phyloP scores from a whole-genome alignment of 2,113 vertebrate genomes.

The Dissostichus mawsoni region DNA sequence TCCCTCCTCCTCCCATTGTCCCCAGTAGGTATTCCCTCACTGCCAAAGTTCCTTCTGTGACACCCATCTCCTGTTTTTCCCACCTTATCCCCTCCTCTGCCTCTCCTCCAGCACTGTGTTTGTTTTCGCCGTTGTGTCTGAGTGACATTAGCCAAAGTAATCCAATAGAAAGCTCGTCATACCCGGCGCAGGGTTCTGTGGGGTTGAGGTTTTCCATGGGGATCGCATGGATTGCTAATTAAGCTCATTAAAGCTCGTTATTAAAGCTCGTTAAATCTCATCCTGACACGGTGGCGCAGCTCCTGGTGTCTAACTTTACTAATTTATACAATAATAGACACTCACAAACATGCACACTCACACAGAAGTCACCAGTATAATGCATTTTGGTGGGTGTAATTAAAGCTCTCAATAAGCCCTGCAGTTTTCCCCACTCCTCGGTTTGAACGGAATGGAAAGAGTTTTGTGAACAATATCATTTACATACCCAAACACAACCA shows the following conservation, averaged over 20 bases:
- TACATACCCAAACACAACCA: constrained; percentile 29
- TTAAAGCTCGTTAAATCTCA: constrained; percentile 82
- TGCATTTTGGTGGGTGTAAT: constrained; percentile 69
- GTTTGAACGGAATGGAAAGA: constrained; percentile 27
- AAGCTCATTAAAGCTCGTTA: constrained; percentile 82
- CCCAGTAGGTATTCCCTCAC: constrained; percentile 67
- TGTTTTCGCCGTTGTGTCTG: constrained; percentile 76
- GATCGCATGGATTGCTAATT: constrained; percentile 82
- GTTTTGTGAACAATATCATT: constrained; percentile 40
- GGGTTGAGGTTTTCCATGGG: constrained; percentile 75
- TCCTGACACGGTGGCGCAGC: constrained; percentile 71
- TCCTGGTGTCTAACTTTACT: constrained; percentile 74
- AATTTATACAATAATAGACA: constrained; percentile 49
- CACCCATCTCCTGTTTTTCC: constrained; percentile 39
- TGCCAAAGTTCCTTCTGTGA: constrained; percentile 63
- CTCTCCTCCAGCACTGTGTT: constrained; percentile 60
- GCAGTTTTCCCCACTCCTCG: constrained; percentile 33
- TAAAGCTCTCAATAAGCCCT: constrained; percentile 59
- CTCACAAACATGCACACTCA: constrained; percentile 36
- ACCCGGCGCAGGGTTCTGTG: constrained; percentile 62
- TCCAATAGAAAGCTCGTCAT: constrained; percentile 76
- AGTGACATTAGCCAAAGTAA: constrained; percentile 79
- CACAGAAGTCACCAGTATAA: constrained; percentile 45
- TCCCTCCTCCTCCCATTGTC: constrained; percentile 60
- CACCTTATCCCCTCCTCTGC: constrained; percentile 45